Evolutionary conservation across 2,888 invertebrate genomes (phyloP).

Genomic region (Harmothoe impar): DNA sequence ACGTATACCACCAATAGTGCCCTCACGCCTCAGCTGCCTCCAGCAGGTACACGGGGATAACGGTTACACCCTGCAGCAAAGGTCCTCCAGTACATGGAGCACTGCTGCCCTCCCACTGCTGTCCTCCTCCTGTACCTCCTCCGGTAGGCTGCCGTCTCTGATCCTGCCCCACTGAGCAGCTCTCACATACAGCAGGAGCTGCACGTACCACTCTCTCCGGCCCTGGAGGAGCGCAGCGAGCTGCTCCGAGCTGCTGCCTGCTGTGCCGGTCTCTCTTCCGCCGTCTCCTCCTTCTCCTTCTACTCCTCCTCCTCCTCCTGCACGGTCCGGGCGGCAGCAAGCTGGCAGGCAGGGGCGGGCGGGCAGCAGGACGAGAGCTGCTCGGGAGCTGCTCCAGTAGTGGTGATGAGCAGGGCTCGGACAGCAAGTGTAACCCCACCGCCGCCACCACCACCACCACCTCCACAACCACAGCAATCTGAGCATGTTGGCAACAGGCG

Average conservation of each 20-base stretch:
- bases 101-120: background rate
- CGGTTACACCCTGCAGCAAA: background rate
- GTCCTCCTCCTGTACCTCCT: background rate
- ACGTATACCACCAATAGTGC: too few relatives aligned
- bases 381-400: slow-evolving; percentile 17
- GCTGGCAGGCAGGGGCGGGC: background rate
- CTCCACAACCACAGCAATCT: background rate
- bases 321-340: background rate
- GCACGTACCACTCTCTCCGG: slow-evolving; percentile 3
- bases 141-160: background rate
- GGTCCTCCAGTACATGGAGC: too few relatives aligned
- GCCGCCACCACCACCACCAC: background rate
- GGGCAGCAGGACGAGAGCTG: background rate
- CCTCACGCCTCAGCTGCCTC: too few relatives aligned
- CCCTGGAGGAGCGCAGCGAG: slow-evolving; percentile 14
- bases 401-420: slow-evolving; percentile 13
- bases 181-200: slow-evolving; percentile 27
- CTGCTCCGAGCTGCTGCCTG: slow-evolving; percentile 15
- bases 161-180: slow-evolving; percentile 12
- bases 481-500: too few relatives aligned
- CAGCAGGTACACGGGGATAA: background rate
- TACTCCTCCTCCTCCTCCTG: background rate
- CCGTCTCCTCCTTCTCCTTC: background rate
- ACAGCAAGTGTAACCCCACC: slow-evolving; percentile 10
- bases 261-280: slow-evolving; percentile 1